Evolutionary conservation across 2,113 vertebrate species (phyloP).

Genomic region (Proteles cristata): DNA sequence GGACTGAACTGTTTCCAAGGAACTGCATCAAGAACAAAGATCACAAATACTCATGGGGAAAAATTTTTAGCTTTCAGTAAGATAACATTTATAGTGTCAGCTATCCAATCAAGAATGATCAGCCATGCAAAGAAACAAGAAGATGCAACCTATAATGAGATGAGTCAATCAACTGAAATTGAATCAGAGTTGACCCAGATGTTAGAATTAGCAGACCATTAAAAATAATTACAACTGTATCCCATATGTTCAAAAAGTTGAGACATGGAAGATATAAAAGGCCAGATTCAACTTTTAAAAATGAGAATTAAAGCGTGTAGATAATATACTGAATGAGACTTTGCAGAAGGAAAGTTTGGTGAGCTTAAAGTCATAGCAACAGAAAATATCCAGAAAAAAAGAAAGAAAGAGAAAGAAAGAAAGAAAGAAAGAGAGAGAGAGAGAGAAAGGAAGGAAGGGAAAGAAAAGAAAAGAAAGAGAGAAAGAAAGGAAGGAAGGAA

Average conservation of each 20-base stretch:
- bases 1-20: neutral
- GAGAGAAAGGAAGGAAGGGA: no score
- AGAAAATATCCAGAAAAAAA: neutral
- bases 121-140: neutral
- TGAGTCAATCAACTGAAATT: neutral
- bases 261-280: neutral
- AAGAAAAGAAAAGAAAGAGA: no score
- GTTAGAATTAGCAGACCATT: neutral
- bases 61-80: neutral
- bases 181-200: neutral
- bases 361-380: neutral
- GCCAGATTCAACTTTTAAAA: neutral
- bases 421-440: no score
- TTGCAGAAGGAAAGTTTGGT: neutral
- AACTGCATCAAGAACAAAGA: neutral
- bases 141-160: neutral
- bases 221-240: neutral
- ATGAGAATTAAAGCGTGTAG: neutral
- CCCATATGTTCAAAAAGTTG: neutral
- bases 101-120: neutral
- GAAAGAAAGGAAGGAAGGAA: neutral
- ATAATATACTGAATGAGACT: neutral
- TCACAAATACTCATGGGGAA: neutral
- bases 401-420: no score
- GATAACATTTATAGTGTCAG: neutral